Evolutionary conservation across 1,140 invertebrate genomes (phyloP), one percentile per base, ranked within the genome.

Genomic region (Hycleus phaleratus): DNA sequence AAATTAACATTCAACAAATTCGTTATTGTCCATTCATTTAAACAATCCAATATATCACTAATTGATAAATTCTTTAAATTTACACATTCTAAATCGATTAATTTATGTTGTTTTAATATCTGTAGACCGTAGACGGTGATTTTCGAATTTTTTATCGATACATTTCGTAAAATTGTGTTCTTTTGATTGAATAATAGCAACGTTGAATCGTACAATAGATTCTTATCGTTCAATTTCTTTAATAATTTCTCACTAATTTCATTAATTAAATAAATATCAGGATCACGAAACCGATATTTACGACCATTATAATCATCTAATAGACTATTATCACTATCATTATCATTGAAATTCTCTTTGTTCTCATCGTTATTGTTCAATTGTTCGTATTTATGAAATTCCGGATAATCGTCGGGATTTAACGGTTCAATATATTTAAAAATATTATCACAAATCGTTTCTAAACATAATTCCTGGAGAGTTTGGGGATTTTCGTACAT

Each of bases 361-460:
- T 25, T 51, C 3, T 38, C 11, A 18, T 58, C 32, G 18, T 18
- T 18, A 18, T 18, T 18, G 18, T 18, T 18, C 18, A 18, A 24
- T 54, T 39, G 7, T 44, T n/a, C 9, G 2, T n/a, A n/a, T 40
- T 25, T 18, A 18, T 18, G 1, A 18, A 18, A 18, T 18, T 18
- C 18, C 18, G 18, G 18, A 45, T 38, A 18, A 26, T 48, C 39
- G 4, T 42, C 10, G 9, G 4, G 3, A n/a, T 42, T 42, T 6
- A 42, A 8, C 1, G 56, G 57, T 51, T 65, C 58, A 44, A 66
- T 55, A 64, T 63, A 75, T 66, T 44, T 82, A 75, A 69, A 81
- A 85, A 88, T 75, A 71, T 87, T 85, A 59, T 84, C 81, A 71
- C 84, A 85, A 54, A 88, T 85, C 66, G 80, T 83, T 59, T 86